phyloP scores from a whole-genome alignment of 2,888 invertebrate species.

The Lithophane semibrunnea region DNA sequence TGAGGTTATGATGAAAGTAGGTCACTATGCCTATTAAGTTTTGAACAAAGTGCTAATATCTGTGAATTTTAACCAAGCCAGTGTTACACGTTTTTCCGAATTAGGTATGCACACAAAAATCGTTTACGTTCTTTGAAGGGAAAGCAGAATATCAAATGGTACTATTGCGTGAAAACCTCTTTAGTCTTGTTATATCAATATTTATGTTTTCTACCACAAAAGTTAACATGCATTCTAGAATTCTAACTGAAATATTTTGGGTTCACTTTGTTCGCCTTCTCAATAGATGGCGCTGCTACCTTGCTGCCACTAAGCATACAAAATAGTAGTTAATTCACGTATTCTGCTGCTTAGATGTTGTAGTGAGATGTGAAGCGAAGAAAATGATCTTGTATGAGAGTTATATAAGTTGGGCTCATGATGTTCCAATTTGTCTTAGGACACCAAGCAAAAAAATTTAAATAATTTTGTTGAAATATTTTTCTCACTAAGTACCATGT shows the following conservation, averaged over 20 bases:
- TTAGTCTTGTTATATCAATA: not conserved
- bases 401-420: not conserved
- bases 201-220: constrained; percentile 10
- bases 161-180: not conserved
- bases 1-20: constrained; percentile 27
- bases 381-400: not conserved
- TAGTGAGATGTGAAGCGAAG: not conserved
- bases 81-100: not conserved
- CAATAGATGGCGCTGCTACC: constrained; percentile 54
- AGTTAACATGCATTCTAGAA: not conserved
- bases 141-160: constrained; percentile 18
- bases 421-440: not conserved
- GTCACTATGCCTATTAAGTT: constrained; percentile 18
- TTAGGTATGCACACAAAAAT: constrained; percentile 15
- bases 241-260: not conserved
- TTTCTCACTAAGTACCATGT: not conserved
- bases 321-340: constrained; percentile 14
- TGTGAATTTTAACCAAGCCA: not conserved
- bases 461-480: not conserved
- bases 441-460: no score
- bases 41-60: not conserved
- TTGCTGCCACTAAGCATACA: constrained; percentile 1
- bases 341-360: not conserved
- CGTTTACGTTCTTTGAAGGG: constrained; percentile 23
- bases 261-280: not conserved